Base-by-base conservation (phyloP, 2,113 vertebrate genomes). In the Campylorhamphus procurvoides region DNA sequence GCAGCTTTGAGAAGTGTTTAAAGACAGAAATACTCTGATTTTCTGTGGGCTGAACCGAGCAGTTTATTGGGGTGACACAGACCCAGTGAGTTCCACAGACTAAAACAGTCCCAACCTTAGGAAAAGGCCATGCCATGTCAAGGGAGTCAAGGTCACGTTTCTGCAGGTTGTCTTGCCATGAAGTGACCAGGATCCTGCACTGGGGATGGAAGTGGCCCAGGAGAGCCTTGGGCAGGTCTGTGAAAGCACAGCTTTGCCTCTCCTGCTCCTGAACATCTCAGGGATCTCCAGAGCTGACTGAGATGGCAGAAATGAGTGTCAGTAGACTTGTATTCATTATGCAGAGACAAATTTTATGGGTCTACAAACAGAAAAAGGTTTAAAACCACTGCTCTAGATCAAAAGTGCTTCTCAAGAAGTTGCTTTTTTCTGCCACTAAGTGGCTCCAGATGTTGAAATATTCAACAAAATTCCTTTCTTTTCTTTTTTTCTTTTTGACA, bases 401-500 rank as follows among this genome's bases (percentile, higher is more conserved):
- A 95, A 95, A 96, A 67, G 39, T 88, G 35, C 90, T 98, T 93
- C 93, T 74, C 90, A 96, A 95, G 82, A 94, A 96, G 90, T 82
- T 89, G 85, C 63, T 96, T 97, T 96, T 86, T 87, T 79, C 95
- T 92, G 59, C 97, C 95, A 94, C 96, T 97, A 97, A 98, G 96
- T 97, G 96, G 92, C 87, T 97, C 97, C 97, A 94, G 94, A 95
- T 96, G 96, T 96, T 98, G 96, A 97, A 98, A 98, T 97, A 97
- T 96, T 97, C 96, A 97, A 96, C 59, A 95, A 96, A 92, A 95
- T 77, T 93, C 47, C 78, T 96, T 33, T 78, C 31, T 46, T 33
- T 60, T 44, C 46, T 10, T 55, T 68, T 60, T 24, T 42, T 96
- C 87, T 90, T 40, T 71, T 77, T 83, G 59, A 82, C 81, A 77